Evolutionary conservation across 1,140 invertebrate genomes (phyloP).

Genomic region (Anagrus nilaparvatae): DNA sequence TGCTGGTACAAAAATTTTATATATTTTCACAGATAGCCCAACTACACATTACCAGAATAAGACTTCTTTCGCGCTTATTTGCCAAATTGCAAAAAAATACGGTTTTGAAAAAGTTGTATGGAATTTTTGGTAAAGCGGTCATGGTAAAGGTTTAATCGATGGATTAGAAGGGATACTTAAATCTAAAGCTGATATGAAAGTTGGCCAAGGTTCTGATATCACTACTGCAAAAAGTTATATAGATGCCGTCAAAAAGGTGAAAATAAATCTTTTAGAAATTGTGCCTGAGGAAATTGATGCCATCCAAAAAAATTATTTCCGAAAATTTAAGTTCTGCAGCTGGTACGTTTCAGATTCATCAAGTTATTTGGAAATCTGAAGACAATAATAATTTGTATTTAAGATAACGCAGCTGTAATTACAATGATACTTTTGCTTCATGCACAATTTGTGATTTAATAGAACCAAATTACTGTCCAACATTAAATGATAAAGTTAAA

Average conservation of each 20-base stretch:
- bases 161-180: conserved; percentile 7
- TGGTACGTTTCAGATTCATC: background rate
- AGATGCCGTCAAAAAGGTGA: conserved; percentile 3
- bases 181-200: conserved; percentile 7
- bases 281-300: background rate
- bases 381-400: background rate
- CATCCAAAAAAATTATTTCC: background rate
- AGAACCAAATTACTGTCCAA: background rate
- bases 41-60: background rate
- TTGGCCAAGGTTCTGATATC: conserved; percentile 6
- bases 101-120: conserved; percentile 2
- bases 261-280: background rate
- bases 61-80: background rate
- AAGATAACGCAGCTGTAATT: background rate
- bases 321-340: background rate
- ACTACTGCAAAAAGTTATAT: background rate
- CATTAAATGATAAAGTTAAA: too few relatives aligned
- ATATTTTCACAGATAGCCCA: background rate
- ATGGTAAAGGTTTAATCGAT: conserved; percentile 10
- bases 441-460: background rate
- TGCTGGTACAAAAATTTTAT: too few relatives aligned
- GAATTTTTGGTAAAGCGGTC: conserved; percentile 9
- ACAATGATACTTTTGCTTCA: background rate
- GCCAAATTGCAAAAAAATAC: background rate
- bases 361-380: background rate